Percentiles rank a stretch among this genome's conserved stretches.
Evolutionary conservation across 1,140 invertebrate genomes (phyloP).

Genomic region (Ceratosolen solmsi): DNA sequence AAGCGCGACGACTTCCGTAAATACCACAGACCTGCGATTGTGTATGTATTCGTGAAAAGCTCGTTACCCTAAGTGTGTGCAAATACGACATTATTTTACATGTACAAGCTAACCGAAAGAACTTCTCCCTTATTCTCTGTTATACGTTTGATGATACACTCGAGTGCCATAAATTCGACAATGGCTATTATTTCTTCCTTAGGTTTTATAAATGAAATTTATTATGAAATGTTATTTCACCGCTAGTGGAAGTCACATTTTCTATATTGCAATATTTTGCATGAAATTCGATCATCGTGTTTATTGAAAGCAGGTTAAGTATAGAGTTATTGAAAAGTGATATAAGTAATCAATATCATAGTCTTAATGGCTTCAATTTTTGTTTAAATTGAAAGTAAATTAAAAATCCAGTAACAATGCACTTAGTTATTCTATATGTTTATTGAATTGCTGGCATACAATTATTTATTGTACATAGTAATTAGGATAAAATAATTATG

Average conservation of each 20-base stretch:
- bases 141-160: background rate
- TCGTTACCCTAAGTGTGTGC: conserved; percentile 38
- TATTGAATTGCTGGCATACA: too few relatives aligned
- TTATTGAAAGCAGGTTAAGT: too few relatives aligned
- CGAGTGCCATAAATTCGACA: background rate
- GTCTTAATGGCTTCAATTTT: too few relatives aligned
- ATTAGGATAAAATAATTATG: too few relatives aligned
- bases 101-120: conserved; percentile 33
- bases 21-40: conserved; percentile 31
- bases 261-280: too few relatives aligned
- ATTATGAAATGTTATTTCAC: background rate
- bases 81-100: conserved; percentile 27
- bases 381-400: too few relatives aligned
- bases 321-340: too few relatives aligned
- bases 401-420: too few relatives aligned
- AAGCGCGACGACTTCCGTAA: conserved; percentile 12
- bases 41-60: conserved; percentile 18
- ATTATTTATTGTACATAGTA: too few relatives aligned
- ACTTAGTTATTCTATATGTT: too few relatives aligned
- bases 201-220: background rate
- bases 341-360: too few relatives aligned
- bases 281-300: too few relatives aligned
- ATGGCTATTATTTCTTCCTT: background rate
- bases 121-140: background rate
- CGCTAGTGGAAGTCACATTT: background rate